phyloP scores from a whole-genome alignment of 2,888 invertebrate genomes.

The Zygothrica quintamaculata region DNA sequence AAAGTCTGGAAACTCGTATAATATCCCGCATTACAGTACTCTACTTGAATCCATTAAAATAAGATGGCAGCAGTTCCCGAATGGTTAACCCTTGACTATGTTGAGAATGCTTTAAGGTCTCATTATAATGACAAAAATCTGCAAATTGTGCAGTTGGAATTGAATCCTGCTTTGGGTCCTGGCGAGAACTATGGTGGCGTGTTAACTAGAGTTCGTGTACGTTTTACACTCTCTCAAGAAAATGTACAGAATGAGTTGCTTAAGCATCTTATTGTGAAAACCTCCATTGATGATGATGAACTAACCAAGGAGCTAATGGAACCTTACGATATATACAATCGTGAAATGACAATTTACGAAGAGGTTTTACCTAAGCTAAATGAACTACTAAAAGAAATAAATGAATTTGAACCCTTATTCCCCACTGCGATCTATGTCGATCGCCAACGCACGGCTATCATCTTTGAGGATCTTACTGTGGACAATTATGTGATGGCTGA shows the following conservation, averaged over 20 bases:
- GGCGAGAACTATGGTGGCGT: constrained; percentile 83
- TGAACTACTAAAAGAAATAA: constrained; percentile 66
- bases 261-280: constrained; percentile 75
- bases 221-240: constrained; percentile 49
- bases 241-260: constrained; percentile 23
- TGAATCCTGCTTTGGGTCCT: constrained; percentile 76
- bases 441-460: constrained; percentile 70
- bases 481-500: constrained; percentile 79
- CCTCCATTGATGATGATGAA: constrained; percentile 78
- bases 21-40: constrained; percentile 7
- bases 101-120: constrained; percentile 65
- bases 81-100: constrained; percentile 79
- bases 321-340: constrained; percentile 82
- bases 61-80: constrained; percentile 67
- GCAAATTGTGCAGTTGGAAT: constrained; percentile 53
- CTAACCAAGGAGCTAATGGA: constrained; percentile 74
- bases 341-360: constrained; percentile 83
- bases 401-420: constrained; percentile 75
- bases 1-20: constrained; percentile 16
- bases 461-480: constrained; percentile 82
- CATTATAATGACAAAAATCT: constrained; percentile 68
- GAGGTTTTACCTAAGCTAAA: constrained; percentile 80
- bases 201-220: constrained; percentile 67
- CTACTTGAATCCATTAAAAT: constrained; percentile 1
- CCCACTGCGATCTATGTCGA: constrained; percentile 80